Evolutionary conservation across 2,797 vertebrate species (phyloP).

Genomic region (Anguilla megastoma): DNA sequence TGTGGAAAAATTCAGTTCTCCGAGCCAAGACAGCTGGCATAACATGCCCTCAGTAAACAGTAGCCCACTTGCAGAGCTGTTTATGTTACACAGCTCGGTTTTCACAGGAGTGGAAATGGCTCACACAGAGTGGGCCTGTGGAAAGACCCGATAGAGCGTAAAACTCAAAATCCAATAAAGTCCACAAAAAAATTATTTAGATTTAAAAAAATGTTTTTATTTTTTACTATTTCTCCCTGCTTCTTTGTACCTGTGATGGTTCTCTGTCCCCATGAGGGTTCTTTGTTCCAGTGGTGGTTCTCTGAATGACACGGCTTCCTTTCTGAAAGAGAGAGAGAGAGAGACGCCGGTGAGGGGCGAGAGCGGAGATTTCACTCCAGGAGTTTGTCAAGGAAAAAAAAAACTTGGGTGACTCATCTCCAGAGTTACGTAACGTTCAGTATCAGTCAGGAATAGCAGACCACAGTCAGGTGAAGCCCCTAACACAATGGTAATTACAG

Average conservation of each 20-base stretch:
- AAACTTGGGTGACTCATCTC: background rate
- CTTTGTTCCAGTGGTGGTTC: background rate
- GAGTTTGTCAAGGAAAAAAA: background rate
- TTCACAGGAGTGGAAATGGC: background rate
- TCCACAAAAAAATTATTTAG: background rate
- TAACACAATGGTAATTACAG: constrained; percentile 26
- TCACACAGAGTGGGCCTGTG: background rate
- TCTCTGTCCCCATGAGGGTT: background rate
- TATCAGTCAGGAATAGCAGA: constrained; percentile 46
- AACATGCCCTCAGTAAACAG: background rate
- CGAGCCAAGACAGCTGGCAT: background rate
- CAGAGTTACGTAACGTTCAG: constrained; percentile 52
- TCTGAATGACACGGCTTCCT: too few relatives aligned
- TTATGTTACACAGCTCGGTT: background rate
- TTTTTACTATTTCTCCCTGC: constrained; percentile 68
- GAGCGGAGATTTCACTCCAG: background rate
- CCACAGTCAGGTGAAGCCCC: constrained; percentile 41
- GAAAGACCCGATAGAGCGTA: background rate
- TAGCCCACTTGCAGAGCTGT: background rate
- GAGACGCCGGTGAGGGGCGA: background rate
- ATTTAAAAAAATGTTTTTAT: background rate
- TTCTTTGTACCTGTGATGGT: constrained; percentile 44
- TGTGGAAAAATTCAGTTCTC: background rate
- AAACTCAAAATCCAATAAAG: background rate
- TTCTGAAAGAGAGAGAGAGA: too few relatives aligned